Evolutionary conservation across 2,113 vertebrate species (phyloP).

Genomic region (Albula goreensis): DNA sequence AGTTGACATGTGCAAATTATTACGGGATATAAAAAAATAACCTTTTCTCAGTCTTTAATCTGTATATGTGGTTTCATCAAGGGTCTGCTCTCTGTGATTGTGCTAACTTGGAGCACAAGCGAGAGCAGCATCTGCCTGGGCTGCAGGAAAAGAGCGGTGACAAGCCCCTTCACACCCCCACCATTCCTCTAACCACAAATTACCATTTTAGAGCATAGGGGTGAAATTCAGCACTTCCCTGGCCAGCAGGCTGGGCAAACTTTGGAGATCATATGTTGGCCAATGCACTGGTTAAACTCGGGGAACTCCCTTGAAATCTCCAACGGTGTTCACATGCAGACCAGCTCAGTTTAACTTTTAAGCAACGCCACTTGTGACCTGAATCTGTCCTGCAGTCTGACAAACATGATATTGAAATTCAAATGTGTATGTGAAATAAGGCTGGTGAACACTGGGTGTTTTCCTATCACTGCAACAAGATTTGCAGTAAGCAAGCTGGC

Average conservation of each 20-base stretch:
- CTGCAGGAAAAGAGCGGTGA: neutral
- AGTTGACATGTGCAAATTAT: conserved; percentile 64
- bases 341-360: neutral
- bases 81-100: conserved; percentile 53
- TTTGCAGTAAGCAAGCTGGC: too few species aligned
- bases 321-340: neutral
- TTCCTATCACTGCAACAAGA: too few species aligned
- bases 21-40: conserved; percentile 61
- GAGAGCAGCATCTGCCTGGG: conserved; percentile 19
- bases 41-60: conserved; percentile 59
- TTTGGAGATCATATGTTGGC: conserved; percentile 64
- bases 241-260: conserved; percentile 60
- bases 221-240: conserved; percentile 65
- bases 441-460: neutral
- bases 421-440: neutral
- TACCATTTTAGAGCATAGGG: conserved; percentile 63
- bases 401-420: too few species aligned
- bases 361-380: neutral
- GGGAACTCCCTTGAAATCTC: neutral
- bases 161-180: conserved; percentile 43
- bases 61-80: conserved; percentile 56
- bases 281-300: conserved; percentile 14
- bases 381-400: neutral
- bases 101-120: conserved; percentile 39
- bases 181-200: conserved; percentile 53